A percentile compares a stretch with the other conserved stretches of the same genome.
Evolutionary conservation across 2,113 vertebrate genomes (phyloP).

Genomic region (Casuarius casuarius): DNA sequence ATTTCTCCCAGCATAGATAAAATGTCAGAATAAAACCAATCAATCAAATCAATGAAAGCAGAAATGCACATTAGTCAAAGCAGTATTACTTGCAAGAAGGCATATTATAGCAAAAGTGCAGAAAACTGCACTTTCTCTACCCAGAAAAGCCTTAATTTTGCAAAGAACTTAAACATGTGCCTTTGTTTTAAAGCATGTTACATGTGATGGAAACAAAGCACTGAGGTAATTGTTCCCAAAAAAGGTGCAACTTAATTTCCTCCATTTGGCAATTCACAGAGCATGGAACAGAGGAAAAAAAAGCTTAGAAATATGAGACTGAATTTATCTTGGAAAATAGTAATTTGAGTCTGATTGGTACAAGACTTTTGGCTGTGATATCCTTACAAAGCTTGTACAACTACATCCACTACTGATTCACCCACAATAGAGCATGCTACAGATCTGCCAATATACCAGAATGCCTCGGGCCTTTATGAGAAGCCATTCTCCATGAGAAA

Average conservation of each 20-base stretch:
- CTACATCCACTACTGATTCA: background rate
- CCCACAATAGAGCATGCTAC: background rate
- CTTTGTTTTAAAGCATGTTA: slow-evolving; percentile 35
- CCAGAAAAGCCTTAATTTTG: slow-evolving; percentile 53
- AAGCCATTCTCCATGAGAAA: background rate
- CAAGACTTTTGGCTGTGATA: background rate
- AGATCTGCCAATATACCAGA: background rate
- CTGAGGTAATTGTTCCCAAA: background rate
- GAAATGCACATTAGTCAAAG: slow-evolving; percentile 52
- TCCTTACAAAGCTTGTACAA: background rate
- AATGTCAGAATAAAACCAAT: slow-evolving; percentile 32
- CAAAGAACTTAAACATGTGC: slow-evolving; percentile 29
- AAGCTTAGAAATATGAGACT: background rate
- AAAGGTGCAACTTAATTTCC: slow-evolving; percentile 37
- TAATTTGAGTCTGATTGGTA: background rate
- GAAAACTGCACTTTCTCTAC: slow-evolving; percentile 29
- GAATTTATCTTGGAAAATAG: background rate
- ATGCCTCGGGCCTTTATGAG: background rate
- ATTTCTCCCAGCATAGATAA: slow-evolving; percentile 37
- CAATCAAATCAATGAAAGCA: slow-evolving; percentile 39
- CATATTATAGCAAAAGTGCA: slow-evolving; percentile 16
- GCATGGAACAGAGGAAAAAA: background rate
- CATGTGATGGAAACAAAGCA: slow-evolving; percentile 21
- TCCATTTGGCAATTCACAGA: slow-evolving; percentile 25
- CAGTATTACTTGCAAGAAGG: slow-evolving; percentile 42